A percentile compares a stretch with the other conserved stretches of the same genome.
These are phyloP conservation scores for Brachyopa scutellaris DNA, from an alignment of 2,888 invertebrate genomes.

Conservation along the genomic window DNA sequence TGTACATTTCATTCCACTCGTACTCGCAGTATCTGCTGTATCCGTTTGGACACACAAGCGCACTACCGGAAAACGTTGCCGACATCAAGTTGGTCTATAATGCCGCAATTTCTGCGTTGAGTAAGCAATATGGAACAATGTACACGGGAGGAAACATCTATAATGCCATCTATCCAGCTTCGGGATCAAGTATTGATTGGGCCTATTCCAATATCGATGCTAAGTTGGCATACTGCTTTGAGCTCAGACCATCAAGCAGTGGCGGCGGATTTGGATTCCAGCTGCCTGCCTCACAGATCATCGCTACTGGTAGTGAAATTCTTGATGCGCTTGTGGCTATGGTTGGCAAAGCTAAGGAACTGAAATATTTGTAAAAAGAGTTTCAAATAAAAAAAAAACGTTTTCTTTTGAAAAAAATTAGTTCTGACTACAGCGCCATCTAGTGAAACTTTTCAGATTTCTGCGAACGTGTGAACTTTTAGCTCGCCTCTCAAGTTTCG, in stretches of 20 bases:
- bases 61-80: constrained; percentile 83
- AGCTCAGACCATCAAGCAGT: constrained; percentile 82
- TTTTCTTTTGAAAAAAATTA: too few species aligned
- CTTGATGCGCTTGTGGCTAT: constrained; percentile 83
- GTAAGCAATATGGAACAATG: constrained; percentile 80
- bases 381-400: background rate
- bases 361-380: constrained; percentile 79
- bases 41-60: constrained; percentile 85
- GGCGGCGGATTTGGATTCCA: constrained; percentile 83
- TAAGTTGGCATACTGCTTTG: constrained; percentile 85
- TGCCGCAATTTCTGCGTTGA: constrained; percentile 77
- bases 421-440: too few species aligned
- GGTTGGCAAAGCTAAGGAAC: constrained; percentile 81
- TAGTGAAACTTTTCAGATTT: too few species aligned
- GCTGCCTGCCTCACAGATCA: constrained; percentile 85
- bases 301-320: constrained; percentile 86
- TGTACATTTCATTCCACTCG: constrained; percentile 89
- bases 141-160: constrained; percentile 82
- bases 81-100: constrained; percentile 81
- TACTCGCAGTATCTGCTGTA: constrained; percentile 87
- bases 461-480: too few species aligned
- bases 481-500: too few species aligned
- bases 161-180: constrained; percentile 83
- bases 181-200: constrained; percentile 86
- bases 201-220: constrained; percentile 84